Conservation (phyloP, 2,888 invertebrate species). For the Bellardia bayeri region DNA sequence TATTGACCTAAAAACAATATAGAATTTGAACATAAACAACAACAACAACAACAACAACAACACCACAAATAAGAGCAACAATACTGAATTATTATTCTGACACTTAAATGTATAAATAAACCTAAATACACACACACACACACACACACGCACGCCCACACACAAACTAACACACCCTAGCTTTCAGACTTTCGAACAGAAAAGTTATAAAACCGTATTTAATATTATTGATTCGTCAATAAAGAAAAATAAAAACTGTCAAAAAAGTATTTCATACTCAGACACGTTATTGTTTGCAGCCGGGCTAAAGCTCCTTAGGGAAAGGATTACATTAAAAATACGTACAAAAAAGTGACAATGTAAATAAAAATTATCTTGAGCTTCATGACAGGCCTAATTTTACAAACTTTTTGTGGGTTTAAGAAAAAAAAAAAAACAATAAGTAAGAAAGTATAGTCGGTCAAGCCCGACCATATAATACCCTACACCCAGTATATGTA, state of each 20-base stretch:
- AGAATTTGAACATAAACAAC: background rate
- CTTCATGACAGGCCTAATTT: constrained; percentile 15
- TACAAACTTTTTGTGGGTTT: background rate
- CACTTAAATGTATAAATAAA: constrained; percentile 38
- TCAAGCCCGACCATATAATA: no score
- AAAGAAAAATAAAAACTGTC: background rate
- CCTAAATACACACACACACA: background rate
- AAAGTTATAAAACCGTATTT: background rate
- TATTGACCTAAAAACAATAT: constrained; percentile 50
- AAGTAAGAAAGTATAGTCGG: no score
- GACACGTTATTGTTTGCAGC: background rate
- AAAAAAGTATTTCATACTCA: background rate
- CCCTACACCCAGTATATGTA: no score
- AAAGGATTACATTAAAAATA: background rate
- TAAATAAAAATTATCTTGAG: constrained; percentile 9
- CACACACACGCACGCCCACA: background rate
- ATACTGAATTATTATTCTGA: constrained; percentile 36
- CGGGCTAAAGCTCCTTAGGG: background rate
- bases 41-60: background rate
- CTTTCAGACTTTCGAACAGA: background rate
- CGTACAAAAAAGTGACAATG: constrained; percentile 1
- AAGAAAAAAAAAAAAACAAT: background rate
- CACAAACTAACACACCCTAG: background rate
- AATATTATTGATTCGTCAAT: background rate
- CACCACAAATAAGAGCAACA: background rate